phyloP scores from a whole-genome alignment of 1,140 invertebrate species.

The Eriosoma lanigerum region DNA sequence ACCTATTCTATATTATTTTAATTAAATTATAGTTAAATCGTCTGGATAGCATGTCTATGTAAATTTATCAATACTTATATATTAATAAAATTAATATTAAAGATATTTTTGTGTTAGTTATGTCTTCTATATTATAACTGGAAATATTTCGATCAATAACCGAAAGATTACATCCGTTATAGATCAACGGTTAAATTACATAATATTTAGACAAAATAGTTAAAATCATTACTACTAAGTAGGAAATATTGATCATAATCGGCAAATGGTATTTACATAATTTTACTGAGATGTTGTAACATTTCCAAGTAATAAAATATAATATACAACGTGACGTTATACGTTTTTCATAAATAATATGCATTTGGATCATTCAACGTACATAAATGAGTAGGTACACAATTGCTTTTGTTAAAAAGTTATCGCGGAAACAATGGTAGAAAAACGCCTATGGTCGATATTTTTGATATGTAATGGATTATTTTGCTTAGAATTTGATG shows the following conservation, averaged over 20 bases:
- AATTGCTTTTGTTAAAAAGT: background rate
- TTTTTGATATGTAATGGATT: background rate
- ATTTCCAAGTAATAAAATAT: too few species aligned
- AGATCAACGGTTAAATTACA: background rate
- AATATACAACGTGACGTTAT: background rate
- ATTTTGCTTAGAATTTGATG: too few species aligned
- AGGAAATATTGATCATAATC: background rate
- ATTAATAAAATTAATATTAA: too few species aligned
- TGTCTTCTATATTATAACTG: too few species aligned
- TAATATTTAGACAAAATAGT: background rate
- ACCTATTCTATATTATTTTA: too few species aligned
- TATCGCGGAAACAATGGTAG: background rate
- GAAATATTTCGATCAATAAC: background rate
- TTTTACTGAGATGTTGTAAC: background rate
- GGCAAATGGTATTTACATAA: background rate
- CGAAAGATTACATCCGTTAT: background rate
- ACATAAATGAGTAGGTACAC: background rate
- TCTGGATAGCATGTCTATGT: too few species aligned
- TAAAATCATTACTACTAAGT: background rate
- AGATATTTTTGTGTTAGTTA: too few species aligned
- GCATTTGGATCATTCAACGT: background rate
- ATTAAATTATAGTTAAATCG: too few species aligned
- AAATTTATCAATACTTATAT: too few species aligned
- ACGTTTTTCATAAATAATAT: background rate
- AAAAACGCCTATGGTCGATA: background rate